Evolutionary conservation across 2,113 vertebrate species (phyloP), one percentile per base, ranked within the genome.

Genomic region (Ancistrus triradiatus): DNA sequence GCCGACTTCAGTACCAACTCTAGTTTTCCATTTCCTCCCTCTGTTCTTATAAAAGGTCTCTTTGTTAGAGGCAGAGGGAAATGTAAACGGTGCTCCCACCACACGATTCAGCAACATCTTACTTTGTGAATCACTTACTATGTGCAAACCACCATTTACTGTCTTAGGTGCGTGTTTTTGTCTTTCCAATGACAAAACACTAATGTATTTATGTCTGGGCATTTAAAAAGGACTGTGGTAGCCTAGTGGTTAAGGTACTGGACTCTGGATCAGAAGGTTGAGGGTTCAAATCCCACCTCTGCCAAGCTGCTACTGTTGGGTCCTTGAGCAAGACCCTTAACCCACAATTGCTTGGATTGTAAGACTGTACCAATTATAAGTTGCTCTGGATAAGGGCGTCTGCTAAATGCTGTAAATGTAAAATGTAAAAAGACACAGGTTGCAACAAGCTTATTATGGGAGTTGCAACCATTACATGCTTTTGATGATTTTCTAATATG

Each of bases 31-130:
- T 44, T 19, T 69, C 15, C 35, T 44, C 14, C 38, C 33, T 38
- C 25, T 35, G 31, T 24, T 15, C 22, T 9, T 10, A 18, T 33
- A 63, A 57, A 69, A 13, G n/a, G 51, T 33, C 22, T 57, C 59
- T 69, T 63, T 63, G 59, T 69, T 69, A 31, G 2, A 6, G n/a
- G 46, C 10, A 44, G 43, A 57, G 37, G 51, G 48, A 64, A 49
- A 50, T 51, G 11, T 46, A 51, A 51, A 38, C 35, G 24, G 7
- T 3, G 27, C 19, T 55, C 14, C 51, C 37, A 53, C 25, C 13
- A 47, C 17, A n/a, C 33, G 19, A 13, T 19, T 25, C 40, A 59
- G 47, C 31, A 47, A 59, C 40, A 53, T 47, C 40, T 28, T 11
- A 40, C 53, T 50, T 59, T 49, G 19, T 40, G 38, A 21, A 66